Evolutionary conservation across 2,888 invertebrate genomes (phyloP).

Genomic region (Orchesellides sinensis): DNA sequence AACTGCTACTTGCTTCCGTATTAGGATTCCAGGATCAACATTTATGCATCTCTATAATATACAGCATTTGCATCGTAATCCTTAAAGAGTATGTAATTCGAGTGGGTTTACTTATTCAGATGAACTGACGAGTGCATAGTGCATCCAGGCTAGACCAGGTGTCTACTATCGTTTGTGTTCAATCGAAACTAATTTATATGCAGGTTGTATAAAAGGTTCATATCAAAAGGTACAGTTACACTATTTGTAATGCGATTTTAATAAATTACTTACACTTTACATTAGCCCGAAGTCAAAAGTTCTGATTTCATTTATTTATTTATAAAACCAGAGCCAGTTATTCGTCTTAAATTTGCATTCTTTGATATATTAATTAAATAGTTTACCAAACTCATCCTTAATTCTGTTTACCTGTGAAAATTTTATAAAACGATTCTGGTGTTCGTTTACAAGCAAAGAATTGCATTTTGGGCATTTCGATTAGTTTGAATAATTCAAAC

Average conservation of each 20-base stretch:
- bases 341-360: background rate
- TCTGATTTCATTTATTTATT: background rate
- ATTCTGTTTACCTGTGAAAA: too few species aligned
- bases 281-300: background rate
- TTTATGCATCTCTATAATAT: background rate
- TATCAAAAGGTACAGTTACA: background rate
- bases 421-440: too few species aligned
- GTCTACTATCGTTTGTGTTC: background rate
- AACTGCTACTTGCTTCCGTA: background rate
- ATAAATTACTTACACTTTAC: conserved; percentile 42
- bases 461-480: background rate
- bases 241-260: conserved; percentile 37
- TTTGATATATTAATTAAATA: background rate
- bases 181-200: background rate
- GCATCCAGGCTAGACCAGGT: conserved; percentile 19
- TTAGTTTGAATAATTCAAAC: background rate
- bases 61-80: background rate
- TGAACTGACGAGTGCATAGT: too few species aligned
- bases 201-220: background rate
- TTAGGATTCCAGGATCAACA: conserved; percentile 6
- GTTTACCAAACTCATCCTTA: too few species aligned
- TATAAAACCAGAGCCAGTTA: background rate
- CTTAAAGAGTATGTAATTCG: background rate
- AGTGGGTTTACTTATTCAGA: background rate
- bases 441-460: too few species aligned